These are phyloP conservation scores for Caenorhabditis sulstoni DNA, from an alignment of 2,888 invertebrate genomes.

Conservation along the genomic window DNA sequence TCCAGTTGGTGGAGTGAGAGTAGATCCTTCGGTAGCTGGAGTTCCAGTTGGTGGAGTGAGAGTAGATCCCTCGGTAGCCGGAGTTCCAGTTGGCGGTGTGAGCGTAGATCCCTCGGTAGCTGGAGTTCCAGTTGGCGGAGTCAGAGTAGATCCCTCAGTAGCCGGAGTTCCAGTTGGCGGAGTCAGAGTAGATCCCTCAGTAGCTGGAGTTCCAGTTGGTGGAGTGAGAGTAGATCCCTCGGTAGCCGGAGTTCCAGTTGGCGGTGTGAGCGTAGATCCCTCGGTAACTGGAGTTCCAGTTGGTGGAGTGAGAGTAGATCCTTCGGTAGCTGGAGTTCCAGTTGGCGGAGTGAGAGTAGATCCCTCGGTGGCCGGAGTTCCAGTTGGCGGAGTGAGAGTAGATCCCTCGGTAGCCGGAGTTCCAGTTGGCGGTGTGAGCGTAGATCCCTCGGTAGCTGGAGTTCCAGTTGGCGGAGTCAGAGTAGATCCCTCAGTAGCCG, in stretches of 20 bases:
- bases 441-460: background rate
- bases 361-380: background rate
- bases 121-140: background rate
- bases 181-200: background rate
- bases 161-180: constrained; percentile 2
- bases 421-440: constrained; percentile 4
- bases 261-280: background rate
- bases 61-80: background rate
- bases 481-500: background rate
- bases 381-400: background rate
- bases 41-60: constrained; percentile 1
- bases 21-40: background rate
- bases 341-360: background rate
- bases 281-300: constrained; percentile 9
- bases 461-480: constrained; percentile 1
- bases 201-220: constrained; percentile 8
- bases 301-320: background rate
- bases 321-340: background rate
- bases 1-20: constrained; percentile 3
- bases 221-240: background rate
- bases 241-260: constrained; percentile 2
- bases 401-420: background rate
- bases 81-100: background rate
- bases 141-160: background rate
- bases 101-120: background rate